Percentiles rank a stretch among this genome's conserved stretches.
phyloP scores from a whole-genome alignment of 2,797 vertebrate genomes.

The Thripadectes ignobilis region DNA sequence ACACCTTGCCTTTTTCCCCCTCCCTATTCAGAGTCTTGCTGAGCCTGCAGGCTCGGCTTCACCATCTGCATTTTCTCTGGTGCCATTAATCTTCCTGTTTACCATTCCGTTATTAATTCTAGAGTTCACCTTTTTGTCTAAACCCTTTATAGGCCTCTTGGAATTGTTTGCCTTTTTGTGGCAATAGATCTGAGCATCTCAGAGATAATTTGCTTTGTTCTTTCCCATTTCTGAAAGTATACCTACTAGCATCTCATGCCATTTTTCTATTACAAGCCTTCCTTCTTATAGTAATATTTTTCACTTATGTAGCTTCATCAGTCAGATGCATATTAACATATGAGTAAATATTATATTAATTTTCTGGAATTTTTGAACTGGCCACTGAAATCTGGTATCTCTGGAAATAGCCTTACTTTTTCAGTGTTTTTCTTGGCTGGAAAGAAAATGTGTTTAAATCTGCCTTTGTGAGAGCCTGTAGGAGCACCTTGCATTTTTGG shows the following conservation, averaged over 20 bases:
- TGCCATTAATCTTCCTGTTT: conserved; percentile 71
- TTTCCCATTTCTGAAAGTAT: conserved; percentile 41
- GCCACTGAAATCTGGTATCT: not conserved
- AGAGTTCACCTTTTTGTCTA: conserved; percentile 66
- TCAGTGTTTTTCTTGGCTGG: not conserved
- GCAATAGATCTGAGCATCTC: conserved; percentile 33
- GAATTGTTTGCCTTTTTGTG: conserved; percentile 50
- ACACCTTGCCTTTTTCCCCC: conserved; percentile 52
- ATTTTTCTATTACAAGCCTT: conserved; percentile 10
- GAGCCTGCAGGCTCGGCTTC: conserved; percentile 65
- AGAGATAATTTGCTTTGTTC: conserved; percentile 45
- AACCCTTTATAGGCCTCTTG: conserved; percentile 59
- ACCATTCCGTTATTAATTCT: conserved; percentile 70
- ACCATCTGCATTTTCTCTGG: conserved; percentile 71
- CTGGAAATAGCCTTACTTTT: not conserved
- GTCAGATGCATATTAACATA: not conserved
- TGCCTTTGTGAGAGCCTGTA: not conserved
- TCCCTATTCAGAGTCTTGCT: conserved; percentile 57
- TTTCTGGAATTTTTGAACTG: not conserved
- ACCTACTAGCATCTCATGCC: not conserved
- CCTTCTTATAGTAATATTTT: conserved; percentile 14
- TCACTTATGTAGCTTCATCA: conserved; percentile 10
- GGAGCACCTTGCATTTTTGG: conserved; percentile 32
- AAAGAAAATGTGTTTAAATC: not conserved
- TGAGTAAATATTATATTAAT: conserved; percentile 17